Base-by-base conservation (phyloP, 2,888 invertebrate genomes). In the Caenorhabditis imperialis region DNA sequence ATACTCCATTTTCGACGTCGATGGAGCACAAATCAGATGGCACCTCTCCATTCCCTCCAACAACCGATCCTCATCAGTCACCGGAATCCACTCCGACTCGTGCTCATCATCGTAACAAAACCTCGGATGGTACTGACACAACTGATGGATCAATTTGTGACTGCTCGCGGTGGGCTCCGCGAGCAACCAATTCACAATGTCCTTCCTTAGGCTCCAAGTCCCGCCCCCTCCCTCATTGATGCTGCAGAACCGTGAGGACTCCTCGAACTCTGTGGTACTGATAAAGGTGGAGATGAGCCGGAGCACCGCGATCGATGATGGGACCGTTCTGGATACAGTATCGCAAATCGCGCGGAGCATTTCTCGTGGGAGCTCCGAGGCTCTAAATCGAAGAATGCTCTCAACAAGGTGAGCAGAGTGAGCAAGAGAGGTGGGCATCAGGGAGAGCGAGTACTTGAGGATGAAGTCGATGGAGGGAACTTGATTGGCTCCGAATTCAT, bases 191-290 rank as follows among this genome's bases (percentile, higher is more conserved):
- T 70, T 58, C 35, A 70, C 18, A 14, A 61, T 33, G 38, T 70
- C 70, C 45, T 70, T 70, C 35, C 70, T 60, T 8, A 70, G 44
- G 14, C 60, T 61, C 70, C 70, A 70, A 12, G 8, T 30, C 14
- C 70, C 54, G 0, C 50, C 48, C 6, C 40, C 54, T n/a, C 54
- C 61, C 22, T 61, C 25, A 18, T 22, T 35, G 37, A 58, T 42
- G 12, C 37, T 60, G 16, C 54, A 54, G 23, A 70, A 61, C 12
- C 58, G 38, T 7, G 54, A 38, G 16, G 35, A 47, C 22, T 70
- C 70, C 8, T 70, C 61, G 25, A 61, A 70, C 12, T 70, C 70
- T 5, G 61, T 53, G 23, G 38, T 45, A 3, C 61, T 47, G n/a
- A 70, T 48, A 20, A 70, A n/a, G 2, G 70, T 61, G 2, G 60